Evolutionary conservation across 2,797 vertebrate species (phyloP), one percentile per base, ranked within the genome.

Genomic region (Coendou prehensilis): DNA sequence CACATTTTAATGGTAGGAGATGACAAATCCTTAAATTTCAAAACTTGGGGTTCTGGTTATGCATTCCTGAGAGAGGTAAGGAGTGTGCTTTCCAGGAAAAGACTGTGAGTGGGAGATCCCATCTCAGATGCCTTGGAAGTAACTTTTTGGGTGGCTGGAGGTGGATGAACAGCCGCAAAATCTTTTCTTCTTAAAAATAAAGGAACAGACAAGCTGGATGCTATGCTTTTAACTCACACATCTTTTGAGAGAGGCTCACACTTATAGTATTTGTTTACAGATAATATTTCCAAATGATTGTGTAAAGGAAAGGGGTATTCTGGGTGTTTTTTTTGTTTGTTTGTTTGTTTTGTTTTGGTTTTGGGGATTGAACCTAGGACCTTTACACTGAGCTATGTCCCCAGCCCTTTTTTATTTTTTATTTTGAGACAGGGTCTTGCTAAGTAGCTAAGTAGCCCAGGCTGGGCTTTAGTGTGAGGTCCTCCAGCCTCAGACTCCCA

Each of bases 201-300:
- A 50, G 4, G 28, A 56, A 47, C 50, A 52, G 47, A 78, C 23
- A 52, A 52, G 56, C 17, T 61, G 41, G 1, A 0, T 67, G 3
- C 57, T 80, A 28, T 59, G 47, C 47, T 89, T 85, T 94, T n/a
- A 47, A 28, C 75, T 94, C 52, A 33, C 23, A 54, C 1, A 11
- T 71, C 50, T 88, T 95, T 76, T 61, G 50, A 85, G 86, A 95
- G 82, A 82, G 11, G 18, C 73, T 96, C 47, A 13, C 57, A 67
- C 41, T 89, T 61, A 67, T 78, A 47, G 64, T 67, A 76, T 85
- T 96, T 91, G 91, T 94, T 47, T 92, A 47, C 93, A 86, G 82
- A 52, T 94, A 41, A 7, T 83, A 79, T 90, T 93, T 94, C 71
- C 57, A 33, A 71, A 23, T 79, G 56, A 71, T 83, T 96, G 89